Evolutionary conservation across 1,140 invertebrate genomes (phyloP), one percentile per base, ranked within the genome.

Genomic region (Ooceraea biroi): DNA sequence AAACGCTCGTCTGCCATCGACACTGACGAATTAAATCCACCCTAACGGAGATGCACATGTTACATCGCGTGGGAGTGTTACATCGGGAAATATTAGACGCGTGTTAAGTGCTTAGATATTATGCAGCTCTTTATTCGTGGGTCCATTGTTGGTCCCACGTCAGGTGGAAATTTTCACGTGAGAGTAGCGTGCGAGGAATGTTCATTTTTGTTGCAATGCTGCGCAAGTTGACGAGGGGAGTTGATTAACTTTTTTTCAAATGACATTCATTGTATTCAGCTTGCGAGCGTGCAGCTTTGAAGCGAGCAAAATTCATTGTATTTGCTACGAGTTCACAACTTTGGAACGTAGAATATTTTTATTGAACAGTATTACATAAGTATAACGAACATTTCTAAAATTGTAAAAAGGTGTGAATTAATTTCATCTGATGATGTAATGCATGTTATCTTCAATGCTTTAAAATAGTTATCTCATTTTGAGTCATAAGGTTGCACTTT

Each of bases 161-260:
- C 92, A 92, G 90, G 91, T 93, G 92, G 90, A 92, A 89, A 84
- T 71, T 91, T 92, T 90, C 91, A 91, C 91, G 90, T 25, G 46
- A 72, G 36, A 46, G 17, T 61, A 25, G 52, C 41, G 66, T 58
- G 66, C 41, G 65, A 80, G 76, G 25, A 46, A 58, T 46, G 48
- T 17, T 69, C 50, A 30, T 17, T 80, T 80, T 46, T 46, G 11
- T 58, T 55, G 17, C 3, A n/a, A 68, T n/a, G 30, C 46, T 46
- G 19, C 4, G 30, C 76, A 7, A 50, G 12, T 50, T 19, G 12
- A 41, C 61, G 74, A 68, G 50, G 50, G 48, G 63, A 78, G 14
- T 78, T 78, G 17, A 78, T 78, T 78, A 78, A 68, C 48, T 44
- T 46, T 57, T 61, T 61, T 61, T 68, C 22, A 27, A 78, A 68